phyloP scores from a whole-genome alignment of 2,797 vertebrate genomes.

The Zalophus californianus region DNA sequence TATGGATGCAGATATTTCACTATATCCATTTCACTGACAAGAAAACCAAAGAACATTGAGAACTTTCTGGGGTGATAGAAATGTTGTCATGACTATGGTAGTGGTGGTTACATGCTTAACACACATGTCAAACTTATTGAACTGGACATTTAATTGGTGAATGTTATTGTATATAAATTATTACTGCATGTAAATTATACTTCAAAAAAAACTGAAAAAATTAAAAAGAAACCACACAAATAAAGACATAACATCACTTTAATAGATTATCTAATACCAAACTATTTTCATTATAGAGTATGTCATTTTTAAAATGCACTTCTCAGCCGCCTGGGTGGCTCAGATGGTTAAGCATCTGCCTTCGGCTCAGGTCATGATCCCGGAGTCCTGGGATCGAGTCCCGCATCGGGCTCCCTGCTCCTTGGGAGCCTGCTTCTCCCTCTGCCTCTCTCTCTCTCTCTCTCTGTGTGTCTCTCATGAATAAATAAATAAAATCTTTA shows the following conservation, averaged over 20 bases:
- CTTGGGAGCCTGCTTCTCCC: no score
- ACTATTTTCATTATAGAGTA: not conserved
- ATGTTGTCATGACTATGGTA: not conserved
- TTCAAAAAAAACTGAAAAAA: not conserved
- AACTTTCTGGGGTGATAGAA: not conserved
- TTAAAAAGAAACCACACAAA: not conserved
- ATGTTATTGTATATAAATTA: not conserved
- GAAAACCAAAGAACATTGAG: not conserved
- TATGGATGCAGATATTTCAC: not conserved
- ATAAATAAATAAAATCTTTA: no score
- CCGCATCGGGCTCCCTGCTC: no score
- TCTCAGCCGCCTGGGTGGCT: no score
- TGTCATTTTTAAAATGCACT: not conserved
- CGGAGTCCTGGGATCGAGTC: no score
- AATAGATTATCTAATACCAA: slow-evolving; percentile 1
- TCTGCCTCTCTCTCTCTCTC: no score
- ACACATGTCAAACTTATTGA: not conserved
- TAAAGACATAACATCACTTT: not conserved
- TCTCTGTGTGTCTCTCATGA: no score
- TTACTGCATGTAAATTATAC: not conserved
- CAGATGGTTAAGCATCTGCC: no score
- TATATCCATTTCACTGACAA: slow-evolving; percentile 13
- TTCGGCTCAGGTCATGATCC: no score
- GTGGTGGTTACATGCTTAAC: not conserved
- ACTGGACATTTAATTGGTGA: not conserved